phyloP scores from a whole-genome alignment of 2,113 vertebrate genomes.

The Aphelocoma coerulescens region DNA sequence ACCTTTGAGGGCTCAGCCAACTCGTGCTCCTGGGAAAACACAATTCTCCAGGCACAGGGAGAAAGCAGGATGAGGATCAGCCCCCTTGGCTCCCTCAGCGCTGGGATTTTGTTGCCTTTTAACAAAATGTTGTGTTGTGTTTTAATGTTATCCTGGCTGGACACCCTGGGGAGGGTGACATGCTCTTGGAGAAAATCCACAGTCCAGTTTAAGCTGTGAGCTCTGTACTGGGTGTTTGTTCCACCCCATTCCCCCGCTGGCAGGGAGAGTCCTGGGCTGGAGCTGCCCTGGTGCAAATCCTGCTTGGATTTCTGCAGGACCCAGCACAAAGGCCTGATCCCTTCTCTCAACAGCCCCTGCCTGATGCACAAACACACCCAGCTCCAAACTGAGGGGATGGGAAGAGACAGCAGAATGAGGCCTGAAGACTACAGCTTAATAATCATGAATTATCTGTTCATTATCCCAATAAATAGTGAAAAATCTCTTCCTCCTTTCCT shows the following conservation, averaged over 20 bases:
- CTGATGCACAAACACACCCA: not conserved
- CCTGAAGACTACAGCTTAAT: slow-evolving; percentile 35
- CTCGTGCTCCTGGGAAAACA: accelerated
- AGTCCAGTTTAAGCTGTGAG: accelerated
- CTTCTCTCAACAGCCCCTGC: not conserved
- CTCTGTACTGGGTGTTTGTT: not conserved
- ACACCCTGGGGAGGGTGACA: not conserved
- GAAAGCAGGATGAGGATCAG: not conserved
- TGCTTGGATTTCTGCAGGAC: not conserved
- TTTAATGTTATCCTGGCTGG: not conserved
- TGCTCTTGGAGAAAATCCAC: not conserved
- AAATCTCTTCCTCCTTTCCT: slow-evolving; percentile 46
- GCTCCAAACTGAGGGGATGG: not conserved
- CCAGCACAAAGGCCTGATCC: not conserved
- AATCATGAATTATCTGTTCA: slow-evolving; percentile 51
- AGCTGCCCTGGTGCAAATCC: not conserved
- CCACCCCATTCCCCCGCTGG: not conserved
- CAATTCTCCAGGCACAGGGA: not conserved
- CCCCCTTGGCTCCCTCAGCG: not conserved
- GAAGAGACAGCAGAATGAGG: not conserved
- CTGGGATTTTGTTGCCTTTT: not conserved
- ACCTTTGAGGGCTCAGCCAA: not conserved
- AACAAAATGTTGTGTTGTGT: not conserved
- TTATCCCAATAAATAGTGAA: slow-evolving; percentile 58
- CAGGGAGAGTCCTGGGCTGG: not conserved